Percentiles rank a stretch among this genome's conserved stretches.
These are phyloP conservation scores for Riparia riparia DNA, from an alignment of 2,113 vertebrate species.

Conservation along the genomic window DNA sequence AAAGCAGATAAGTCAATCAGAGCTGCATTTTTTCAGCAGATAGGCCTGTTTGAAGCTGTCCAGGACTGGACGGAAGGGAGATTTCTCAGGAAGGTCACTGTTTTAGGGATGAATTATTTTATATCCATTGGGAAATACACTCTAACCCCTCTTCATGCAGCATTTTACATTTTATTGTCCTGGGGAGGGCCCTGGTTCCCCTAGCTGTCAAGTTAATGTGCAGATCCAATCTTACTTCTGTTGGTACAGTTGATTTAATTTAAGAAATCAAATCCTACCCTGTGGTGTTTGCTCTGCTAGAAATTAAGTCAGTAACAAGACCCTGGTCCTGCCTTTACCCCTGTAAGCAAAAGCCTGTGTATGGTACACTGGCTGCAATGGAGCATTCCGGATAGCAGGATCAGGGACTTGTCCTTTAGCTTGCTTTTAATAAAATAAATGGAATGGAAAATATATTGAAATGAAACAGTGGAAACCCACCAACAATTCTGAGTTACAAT, in stretches of 20 bases:
- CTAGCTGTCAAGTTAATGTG: not conserved
- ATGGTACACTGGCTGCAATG: not conserved
- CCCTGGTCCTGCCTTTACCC: not conserved
- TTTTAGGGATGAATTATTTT: not conserved
- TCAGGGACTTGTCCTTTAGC: not conserved
- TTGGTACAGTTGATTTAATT: not conserved
- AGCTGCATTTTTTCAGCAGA: slow-evolving; percentile 18
- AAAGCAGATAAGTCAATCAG: slow-evolving; percentile 50
- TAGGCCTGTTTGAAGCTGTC: not conserved
- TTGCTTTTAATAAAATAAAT: not conserved
- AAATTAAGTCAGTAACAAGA: not conserved
- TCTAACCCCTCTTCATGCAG: slow-evolving; percentile 15
- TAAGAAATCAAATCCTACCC: slow-evolving; percentile 17
- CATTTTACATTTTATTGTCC: slow-evolving; percentile 9
- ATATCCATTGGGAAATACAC: slow-evolving; percentile 11
- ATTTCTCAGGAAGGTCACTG: slow-evolving; percentile 39
- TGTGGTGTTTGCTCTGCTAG: not conserved
- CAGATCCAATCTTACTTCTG: not conserved
- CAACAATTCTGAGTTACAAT: not conserved
- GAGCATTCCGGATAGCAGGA: accelerated
- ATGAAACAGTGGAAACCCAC: not conserved
- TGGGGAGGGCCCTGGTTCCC: not conserved
- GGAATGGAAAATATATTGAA: not conserved
- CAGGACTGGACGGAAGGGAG: not conserved
- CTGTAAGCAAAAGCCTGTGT: not conserved